Conservation (phyloP, 2,888 invertebrate genomes). For the Drosophila limbata region DNA sequence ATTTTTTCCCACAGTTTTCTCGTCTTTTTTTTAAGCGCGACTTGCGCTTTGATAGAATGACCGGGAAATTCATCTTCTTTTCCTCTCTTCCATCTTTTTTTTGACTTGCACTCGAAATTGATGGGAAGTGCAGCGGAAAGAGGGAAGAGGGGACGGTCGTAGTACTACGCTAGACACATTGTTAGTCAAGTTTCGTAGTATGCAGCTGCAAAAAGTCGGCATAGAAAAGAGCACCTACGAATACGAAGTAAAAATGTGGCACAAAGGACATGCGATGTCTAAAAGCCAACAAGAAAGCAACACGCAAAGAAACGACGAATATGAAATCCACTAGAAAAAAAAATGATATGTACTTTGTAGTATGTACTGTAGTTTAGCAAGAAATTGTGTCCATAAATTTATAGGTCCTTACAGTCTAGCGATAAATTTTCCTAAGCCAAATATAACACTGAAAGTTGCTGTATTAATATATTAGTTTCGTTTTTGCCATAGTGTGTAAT, state of each 20-base stretch:
- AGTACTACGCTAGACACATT: constrained; percentile 56
- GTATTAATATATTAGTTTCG: no score
- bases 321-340: constrained; percentile 17
- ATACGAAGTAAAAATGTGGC: constrained; percentile 60
- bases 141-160: not conserved
- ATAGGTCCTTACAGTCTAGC: no score
- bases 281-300: constrained; percentile 51
- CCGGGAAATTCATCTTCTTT: constrained; percentile 40
- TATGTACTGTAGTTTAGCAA: not conserved
- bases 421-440: no score
- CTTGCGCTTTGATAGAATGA: constrained; percentile 61
- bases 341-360: not conserved
- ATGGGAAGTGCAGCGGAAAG: not conserved
- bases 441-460: no score
- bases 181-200: constrained; percentile 68
- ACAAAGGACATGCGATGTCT: constrained; percentile 61
- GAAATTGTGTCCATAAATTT: not conserved
- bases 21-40: constrained; percentile 39
- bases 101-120: constrained; percentile 48
- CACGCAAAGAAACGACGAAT: constrained; percentile 5
- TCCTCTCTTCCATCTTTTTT: constrained; percentile 20
- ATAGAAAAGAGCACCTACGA: constrained; percentile 33
- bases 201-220: constrained; percentile 56
- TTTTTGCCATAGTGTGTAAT: no score
- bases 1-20: constrained; percentile 23